Evolutionary conservation across 2,113 vertebrate species (phyloP).

Genomic region (Clupea harengus): DNA sequence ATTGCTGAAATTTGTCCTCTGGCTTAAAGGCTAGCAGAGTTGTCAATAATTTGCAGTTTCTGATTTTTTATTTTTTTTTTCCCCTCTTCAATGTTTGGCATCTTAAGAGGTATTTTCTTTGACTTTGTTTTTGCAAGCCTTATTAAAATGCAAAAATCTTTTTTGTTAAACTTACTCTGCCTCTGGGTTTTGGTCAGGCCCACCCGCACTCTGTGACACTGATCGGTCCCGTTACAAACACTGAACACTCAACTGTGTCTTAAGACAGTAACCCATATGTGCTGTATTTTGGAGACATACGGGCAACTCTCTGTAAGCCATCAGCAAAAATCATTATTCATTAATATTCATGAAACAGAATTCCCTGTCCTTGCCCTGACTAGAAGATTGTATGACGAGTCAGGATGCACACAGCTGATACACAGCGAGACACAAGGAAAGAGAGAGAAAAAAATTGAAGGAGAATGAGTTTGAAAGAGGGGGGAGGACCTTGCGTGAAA

Average conservation of each 20-base stretch:
- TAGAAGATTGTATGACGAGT: constrained; percentile 12
- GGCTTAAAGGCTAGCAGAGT: too few species aligned
- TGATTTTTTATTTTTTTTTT: too few species aligned
- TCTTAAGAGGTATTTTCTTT: too few species aligned
- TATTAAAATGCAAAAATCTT: too few species aligned
- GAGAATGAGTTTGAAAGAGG: not conserved
- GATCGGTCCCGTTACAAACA: too few species aligned
- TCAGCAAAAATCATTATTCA: constrained; percentile 21
- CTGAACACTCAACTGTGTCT: not conserved
- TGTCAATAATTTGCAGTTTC: too few species aligned
- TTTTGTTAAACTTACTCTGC: too few species aligned
- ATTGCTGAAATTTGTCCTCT: too few species aligned
- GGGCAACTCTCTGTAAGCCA: not conserved
- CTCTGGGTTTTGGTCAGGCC: too few species aligned
- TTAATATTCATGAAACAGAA: constrained; percentile 30
- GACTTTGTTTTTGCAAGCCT: too few species aligned
- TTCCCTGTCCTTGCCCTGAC: not conserved
- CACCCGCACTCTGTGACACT: too few species aligned
- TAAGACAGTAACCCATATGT: not conserved
- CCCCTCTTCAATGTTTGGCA: too few species aligned
- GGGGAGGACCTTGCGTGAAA: not conserved
- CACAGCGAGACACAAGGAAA: not conserved
- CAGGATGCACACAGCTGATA: not conserved
- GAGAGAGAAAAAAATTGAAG: not conserved
- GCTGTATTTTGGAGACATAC: not conserved